Base-by-base conservation (phyloP, 2,888 invertebrate genomes). In the Coleophora flavipennella region DNA sequence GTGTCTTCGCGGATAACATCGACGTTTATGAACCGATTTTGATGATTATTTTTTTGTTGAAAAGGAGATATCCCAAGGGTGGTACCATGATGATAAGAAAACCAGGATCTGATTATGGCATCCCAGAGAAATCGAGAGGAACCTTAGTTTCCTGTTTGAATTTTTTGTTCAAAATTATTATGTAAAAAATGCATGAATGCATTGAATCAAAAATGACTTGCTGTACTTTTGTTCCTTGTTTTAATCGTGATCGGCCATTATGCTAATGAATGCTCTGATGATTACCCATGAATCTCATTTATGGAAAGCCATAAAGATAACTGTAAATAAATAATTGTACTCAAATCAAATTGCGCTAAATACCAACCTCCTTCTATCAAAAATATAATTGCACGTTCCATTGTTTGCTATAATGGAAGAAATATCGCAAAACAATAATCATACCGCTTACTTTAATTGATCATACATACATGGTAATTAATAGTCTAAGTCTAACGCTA, bases 391-490 rank as follows among this genome's bases (percentile, higher is more conserved):
- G 53, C 41, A 44, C 48, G 48, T 50, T 50, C 51, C 48, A 47
- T 47, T 44, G 48, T 49, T 50, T 50, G 51, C 49, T 44, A 28
- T 52, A n/a, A 48, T 43, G 35, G 6, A 34, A 41, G 52, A 49
- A 51, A 50, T 43, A 38, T 37, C 41, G 49, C 45, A 47, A 53
- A 51, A 52, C 50, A 48, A 45, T 43, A 46, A 53, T 52, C 44
- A 52, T 45, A 40, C 47, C 54, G 53, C 55, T 63, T 57, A 55
- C 54, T 57, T 51, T 62, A 64, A 65, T 63, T 66, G 55, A 52
- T 50, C 53, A 54, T 47, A 52, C 51, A 53, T 48, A 52, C 51
- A 57, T 57, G 49, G 49, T 56, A 51, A 57, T 59, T 51, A 59
- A 53, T 51, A 53, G 48, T 49, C 47, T 45, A 44, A 49, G 20